These are phyloP conservation scores for Rhinogobius similis DNA, from an alignment of 2,113 vertebrate species.

Conservation along the genomic window DNA sequence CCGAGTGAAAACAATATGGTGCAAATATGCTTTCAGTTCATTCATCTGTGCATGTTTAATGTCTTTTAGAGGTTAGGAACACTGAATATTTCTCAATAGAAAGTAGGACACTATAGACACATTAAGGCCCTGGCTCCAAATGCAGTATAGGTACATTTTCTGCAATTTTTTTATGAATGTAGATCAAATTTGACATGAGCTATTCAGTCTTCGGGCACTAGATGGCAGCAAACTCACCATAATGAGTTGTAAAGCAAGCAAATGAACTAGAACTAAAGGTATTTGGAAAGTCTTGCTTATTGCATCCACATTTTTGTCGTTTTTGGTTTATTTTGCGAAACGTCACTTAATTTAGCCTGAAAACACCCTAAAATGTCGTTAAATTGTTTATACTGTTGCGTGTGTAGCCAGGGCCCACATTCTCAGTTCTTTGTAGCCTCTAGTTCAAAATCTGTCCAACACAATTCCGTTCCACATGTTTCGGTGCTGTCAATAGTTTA, in stretches of 20 bases:
- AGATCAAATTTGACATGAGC: too few species aligned
- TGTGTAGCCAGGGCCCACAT: background rate
- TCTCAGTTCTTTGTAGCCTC: background rate
- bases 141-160: background rate
- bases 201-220: background rate
- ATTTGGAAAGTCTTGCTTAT: background rate
- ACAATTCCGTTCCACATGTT: background rate
- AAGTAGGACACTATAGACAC: background rate
- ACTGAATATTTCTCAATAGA: background rate
- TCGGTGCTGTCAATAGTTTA: background rate
- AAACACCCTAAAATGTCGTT: background rate
- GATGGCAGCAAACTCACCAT: background rate
- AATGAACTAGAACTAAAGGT: background rate
- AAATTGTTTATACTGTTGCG: background rate
- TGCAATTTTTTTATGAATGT: background rate
- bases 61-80: constrained; percentile 1
- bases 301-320: background rate
- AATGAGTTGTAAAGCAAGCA: background rate
- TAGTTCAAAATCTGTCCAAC: background rate
- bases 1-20: background rate
- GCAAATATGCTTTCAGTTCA: background rate
- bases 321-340: background rate
- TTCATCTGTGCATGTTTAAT: constrained; percentile 13
- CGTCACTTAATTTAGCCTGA: too few species aligned
- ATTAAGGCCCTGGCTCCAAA: background rate